Percentiles rank a stretch among this genome's conserved stretches.
Evolutionary conservation across 2,113 vertebrate species (phyloP).

Genomic region (Boulengeromyrus knoepffleri): DNA sequence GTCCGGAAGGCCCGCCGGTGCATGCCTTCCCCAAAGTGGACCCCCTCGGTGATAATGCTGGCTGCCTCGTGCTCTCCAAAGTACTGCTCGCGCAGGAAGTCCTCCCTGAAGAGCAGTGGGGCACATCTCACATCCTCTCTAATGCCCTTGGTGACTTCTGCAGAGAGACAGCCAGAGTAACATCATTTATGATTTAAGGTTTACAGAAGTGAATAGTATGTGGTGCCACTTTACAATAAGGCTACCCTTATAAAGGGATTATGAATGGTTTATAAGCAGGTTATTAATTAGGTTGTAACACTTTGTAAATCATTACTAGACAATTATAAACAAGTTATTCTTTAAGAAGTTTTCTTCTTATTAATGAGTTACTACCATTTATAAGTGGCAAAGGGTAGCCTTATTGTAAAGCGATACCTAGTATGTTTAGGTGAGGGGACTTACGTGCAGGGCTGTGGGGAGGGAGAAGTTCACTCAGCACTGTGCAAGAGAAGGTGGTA

Average conservation of each 20-base stretch:
- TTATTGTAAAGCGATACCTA: no score
- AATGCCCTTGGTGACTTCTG: constrained; percentile 28
- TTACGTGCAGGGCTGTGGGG: not conserved
- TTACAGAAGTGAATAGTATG: not conserved
- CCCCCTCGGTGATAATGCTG: constrained; percentile 75
- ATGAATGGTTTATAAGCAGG: no score
- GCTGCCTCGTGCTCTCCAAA: constrained; percentile 71
- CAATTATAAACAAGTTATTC: no score
- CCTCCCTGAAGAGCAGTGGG: constrained; percentile 76
- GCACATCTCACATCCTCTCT: constrained; percentile 68
- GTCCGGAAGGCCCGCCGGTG: constrained; percentile 87
- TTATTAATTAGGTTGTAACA: no score
- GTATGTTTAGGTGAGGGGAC: not conserved
- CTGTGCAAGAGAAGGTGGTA: not conserved
- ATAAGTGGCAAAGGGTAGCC: no score
- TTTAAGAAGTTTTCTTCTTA: no score
- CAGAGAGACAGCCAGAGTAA: constrained; percentile 30
- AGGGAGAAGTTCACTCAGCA: not conserved
- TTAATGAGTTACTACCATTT: no score
- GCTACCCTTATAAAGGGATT: no score
- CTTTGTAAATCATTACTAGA: no score
- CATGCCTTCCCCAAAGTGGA: constrained; percentile 88
- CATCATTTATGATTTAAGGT: not conserved
- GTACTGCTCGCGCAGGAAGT: constrained; percentile 77
- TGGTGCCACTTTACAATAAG: no score